Evolutionary conservation across 2,888 invertebrate species (phyloP), one percentile per base, ranked within the genome.

Genomic region (Eugnorisma glareosa): DNA sequence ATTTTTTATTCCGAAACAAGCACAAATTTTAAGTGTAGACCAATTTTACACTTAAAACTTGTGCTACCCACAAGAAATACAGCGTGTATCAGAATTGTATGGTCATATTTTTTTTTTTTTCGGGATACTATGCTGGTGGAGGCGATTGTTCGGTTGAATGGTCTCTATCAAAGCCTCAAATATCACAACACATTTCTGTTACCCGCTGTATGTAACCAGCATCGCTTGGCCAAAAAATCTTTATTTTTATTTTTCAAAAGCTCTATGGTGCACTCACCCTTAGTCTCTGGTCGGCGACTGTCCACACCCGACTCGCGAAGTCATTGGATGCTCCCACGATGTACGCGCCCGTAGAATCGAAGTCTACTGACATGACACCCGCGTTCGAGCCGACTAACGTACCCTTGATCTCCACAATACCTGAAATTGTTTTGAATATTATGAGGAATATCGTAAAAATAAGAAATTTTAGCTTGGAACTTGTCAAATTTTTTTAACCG

Each of bases 301-400:
- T 99, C 99, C 99, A 99, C 79, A 99, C 98, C 80, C 99, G 97
- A 92, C 99, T 99, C 31, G 99, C 99, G 94, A 98, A 99, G 96
- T 99, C 99, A 94, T 99, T 99, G 64, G 99, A 99, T 67, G 99
- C 99, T 28, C 98, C 99, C 74, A 99, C 97, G 80, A 99, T 97
- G 91, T 98, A 97, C 21, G 98, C 97, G 73, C 99, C 99, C 77
- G 99, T 99, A 61, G 98, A 97, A 95, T 99, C 99, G 94, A 99
- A 99, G 93, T 99, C 99, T 79, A 99, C 98, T 0, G 99, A 99
- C 98, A 99, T 99, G 37, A 99, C 98, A 69, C 98, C 99, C 35
- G 99, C 99, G 95, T 99, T 99, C 91, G 99, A 99, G 13, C 99
- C 99, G 40, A 98, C 98, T 81, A 99, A 97, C 67, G 98, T 97